Evolutionary conservation across 1,140 invertebrate genomes (phyloP).

Genomic region (Pogonus chalceus): DNA sequence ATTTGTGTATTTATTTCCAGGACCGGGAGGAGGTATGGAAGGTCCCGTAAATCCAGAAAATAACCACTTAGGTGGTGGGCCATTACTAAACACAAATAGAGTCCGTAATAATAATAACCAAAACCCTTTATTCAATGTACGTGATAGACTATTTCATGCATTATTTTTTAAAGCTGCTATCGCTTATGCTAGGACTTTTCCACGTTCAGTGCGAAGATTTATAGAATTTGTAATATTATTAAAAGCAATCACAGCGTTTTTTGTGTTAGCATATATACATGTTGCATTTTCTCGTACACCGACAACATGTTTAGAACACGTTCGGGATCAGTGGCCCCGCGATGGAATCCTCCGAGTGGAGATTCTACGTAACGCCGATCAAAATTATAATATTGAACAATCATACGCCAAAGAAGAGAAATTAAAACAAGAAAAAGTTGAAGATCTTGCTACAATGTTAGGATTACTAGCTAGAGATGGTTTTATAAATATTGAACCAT

Average conservation of each 20-base stretch:
- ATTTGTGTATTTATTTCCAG: conserved; percentile 13
- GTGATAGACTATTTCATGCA: conserved; percentile 91
- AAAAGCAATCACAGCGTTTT: conserved; percentile 82
- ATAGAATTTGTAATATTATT: conserved; percentile 86
- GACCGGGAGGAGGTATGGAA: conserved; percentile 23
- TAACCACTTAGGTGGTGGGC: conserved; percentile 39
- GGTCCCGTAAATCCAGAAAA: conserved; percentile 39
- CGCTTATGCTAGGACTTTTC: conserved; percentile 81
- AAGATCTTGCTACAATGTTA: conserved; percentile 52
- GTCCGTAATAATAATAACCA: conserved; percentile 48
- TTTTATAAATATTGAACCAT: conserved; percentile 62
- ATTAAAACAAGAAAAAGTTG: conserved; percentile 54
- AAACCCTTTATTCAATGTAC: conserved; percentile 71
- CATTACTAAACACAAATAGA: conserved; percentile 42
- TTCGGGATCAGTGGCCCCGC: conserved; percentile 84
- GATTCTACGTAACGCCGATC: conserved; percentile 68
- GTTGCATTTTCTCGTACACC: conserved; percentile 86
- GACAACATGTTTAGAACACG: conserved; percentile 84
- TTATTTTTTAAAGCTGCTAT: conserved; percentile 86
- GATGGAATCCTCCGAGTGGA: conserved; percentile 95
- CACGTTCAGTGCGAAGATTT: conserved; percentile 70
- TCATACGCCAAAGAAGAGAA: conserved; percentile 71
- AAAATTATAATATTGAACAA: conserved; percentile 66
- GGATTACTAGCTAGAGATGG: conserved; percentile 57
- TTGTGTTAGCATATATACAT: conserved; percentile 90